Base-by-base conservation (phyloP, 2,888 invertebrate species). In the Julus scandinavius region DNA sequence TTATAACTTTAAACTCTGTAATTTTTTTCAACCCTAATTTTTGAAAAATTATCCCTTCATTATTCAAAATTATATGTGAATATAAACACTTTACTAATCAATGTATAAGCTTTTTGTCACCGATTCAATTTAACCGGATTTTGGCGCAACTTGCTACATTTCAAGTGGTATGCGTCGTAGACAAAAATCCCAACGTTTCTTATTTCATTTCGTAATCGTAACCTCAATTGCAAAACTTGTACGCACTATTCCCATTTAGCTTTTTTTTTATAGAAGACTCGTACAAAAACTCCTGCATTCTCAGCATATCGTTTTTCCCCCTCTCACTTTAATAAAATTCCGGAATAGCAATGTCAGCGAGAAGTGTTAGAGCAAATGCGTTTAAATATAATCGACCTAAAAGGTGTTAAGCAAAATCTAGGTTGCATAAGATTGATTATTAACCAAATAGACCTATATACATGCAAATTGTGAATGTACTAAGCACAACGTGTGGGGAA, bases 261-360 rank as follows among this genome's bases (percentile, higher is more conserved):
- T 45, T 45, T 45, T 45, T 45, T 54, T 54, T 54, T 54, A 54
- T 15, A 54, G 13, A 54, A 54, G 45, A 54, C 54, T 54, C 54
- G 11, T 54, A 15, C 54, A 17, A 15, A 54, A 54, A 54, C 15
- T 54, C 13, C 45, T 45, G 45, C 45, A 45, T 45, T 54, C 54
- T 54, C 54, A 54, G 54, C 54, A 54, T 54, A n/a, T n/a, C n/a
- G 11, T 17, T 63, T 63, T 63, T 3, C 17, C 17, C n/a, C 17
- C 63, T 63, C 17, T 63, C n/a, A n/a, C 63, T 63, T 63, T 17
- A 63, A 20, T 63, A 63, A 63, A 63, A 63, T 63, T 63, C 63
- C 63, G 4, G 63, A 63, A 17, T 63, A 7, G n/a, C 63, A 63
- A 17, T 63, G 17, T 63, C 63, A 54, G 54, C 54, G 9, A 54